A percentile compares a stretch with the other conserved stretches of the same genome.
These are phyloP conservation scores for Potamarius usumacintae DNA, from an alignment of 2,113 vertebrate genomes.

Conservation along the genomic window DNA sequence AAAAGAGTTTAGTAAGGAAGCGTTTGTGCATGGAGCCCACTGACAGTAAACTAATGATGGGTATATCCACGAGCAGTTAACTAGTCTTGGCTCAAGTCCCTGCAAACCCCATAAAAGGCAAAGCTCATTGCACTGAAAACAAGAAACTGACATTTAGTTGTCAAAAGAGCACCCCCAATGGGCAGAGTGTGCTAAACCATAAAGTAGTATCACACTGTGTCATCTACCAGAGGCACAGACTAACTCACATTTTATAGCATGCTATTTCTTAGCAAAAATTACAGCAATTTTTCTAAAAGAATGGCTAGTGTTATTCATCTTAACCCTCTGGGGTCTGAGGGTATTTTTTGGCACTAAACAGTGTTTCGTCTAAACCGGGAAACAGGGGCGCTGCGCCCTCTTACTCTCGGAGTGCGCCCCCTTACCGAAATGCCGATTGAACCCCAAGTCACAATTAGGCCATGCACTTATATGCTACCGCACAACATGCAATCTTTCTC, in stretches of 20 bases:
- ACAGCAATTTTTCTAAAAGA: neutral
- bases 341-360: too few species aligned
- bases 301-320: neutral
- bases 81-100: neutral
- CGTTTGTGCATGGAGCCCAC: too few species aligned
- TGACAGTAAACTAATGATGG: too few species aligned
- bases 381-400: too few species aligned
- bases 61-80: neutral
- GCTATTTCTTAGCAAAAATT: neutral
- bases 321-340: too few species aligned
- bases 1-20: too few species aligned
- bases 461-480: too few species aligned
- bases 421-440: too few species aligned
- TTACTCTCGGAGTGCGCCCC: too few species aligned
- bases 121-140: neutral
- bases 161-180: neutral
- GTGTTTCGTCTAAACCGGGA: too few species aligned
- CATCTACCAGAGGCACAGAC: neutral
- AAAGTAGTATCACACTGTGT: neutral
- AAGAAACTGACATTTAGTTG: neutral
- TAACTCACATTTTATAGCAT: neutral
- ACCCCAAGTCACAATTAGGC: too few species aligned
- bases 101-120: neutral
- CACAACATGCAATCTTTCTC: too few species aligned
- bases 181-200: neutral